These are phyloP conservation scores for Conops quadrifasciatus DNA, from an alignment of 2,888 invertebrate species.

Conservation along the genomic window DNA sequence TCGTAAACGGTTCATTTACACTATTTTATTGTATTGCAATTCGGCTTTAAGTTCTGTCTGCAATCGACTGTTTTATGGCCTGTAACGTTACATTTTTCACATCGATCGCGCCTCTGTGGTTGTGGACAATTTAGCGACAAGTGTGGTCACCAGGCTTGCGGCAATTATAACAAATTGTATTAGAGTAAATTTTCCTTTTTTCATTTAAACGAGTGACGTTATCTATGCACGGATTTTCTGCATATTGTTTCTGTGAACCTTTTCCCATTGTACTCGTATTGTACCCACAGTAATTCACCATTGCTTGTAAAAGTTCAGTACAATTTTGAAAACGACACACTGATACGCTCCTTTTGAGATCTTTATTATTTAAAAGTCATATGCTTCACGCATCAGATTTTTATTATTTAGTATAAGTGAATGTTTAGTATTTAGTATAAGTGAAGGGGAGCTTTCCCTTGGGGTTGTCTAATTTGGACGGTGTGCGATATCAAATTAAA, in stretches of 20 bases:
- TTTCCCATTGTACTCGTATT: neutral
- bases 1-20: constrained; percentile 15
- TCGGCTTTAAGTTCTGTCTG: neutral
- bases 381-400: neutral
- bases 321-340: neutral
- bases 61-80: neutral
- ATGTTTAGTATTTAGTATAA: neutral
- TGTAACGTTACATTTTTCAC: neutral
- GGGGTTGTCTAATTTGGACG: no score
- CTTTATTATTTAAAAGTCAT: neutral
- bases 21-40: no score
- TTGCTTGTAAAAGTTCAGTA: neutral
- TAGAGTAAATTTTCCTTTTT: neutral
- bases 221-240: constrained; percentile 4
- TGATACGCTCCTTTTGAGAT: constrained; percentile 4
- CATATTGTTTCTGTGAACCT: constrained; percentile 18
- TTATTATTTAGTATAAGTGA: neutral
- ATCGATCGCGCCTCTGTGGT: neutral
- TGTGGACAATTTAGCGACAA: constrained; percentile 22
- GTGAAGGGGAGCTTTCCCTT: neutral
- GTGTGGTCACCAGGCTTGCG: constrained; percentile 16
- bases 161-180: constrained; percentile 26
- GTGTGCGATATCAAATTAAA: no score
- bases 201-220: neutral
- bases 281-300: neutral